Percentiles rank a stretch among this genome's conserved stretches.
phyloP scores from a whole-genome alignment of 2,888 invertebrate genomes.

The Isoperla grammatica region DNA sequence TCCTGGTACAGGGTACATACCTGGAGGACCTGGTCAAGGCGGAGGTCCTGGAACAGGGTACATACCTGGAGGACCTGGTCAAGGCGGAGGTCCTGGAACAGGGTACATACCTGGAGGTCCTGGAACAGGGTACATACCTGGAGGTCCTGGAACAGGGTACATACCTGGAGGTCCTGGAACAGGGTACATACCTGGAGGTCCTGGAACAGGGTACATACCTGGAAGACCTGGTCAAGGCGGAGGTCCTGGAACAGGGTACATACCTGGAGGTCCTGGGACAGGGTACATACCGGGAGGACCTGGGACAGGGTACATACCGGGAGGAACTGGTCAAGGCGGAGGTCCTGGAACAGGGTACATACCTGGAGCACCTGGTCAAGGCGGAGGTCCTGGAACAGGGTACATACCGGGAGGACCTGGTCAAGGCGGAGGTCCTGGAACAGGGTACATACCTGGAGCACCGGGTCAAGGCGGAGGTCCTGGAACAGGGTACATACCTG shows the following conservation, averaged over 20 bases:
- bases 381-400: no score
- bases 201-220: slow-evolving; percentile 21
- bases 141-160: slow-evolving; percentile 6
- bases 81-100: background rate
- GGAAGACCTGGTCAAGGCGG: slow-evolving; percentile 22
- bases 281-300: slow-evolving; percentile 26
- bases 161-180: slow-evolving; percentile 20
- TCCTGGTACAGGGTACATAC: no score
- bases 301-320: slow-evolving; percentile 8
- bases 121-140: background rate
- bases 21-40: slow-evolving; percentile 14
- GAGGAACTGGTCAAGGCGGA: slow-evolving; percentile 18
- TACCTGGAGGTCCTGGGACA: slow-evolving; percentile 30
- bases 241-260: slow-evolving; percentile 24
- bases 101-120: background rate
- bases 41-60: slow-evolving; percentile 24
- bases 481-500: no score
- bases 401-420: slow-evolving; percentile 6
- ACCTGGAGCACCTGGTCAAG: slow-evolving; percentile 18
- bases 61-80: slow-evolving; percentile 23
- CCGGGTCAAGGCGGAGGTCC: no score
- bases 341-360: slow-evolving; percentile 7
- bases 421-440: slow-evolving; percentile 15
- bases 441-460: no score
- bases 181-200: slow-evolving; percentile 25